Evolutionary conservation across 2,113 vertebrate species (phyloP).

Genomic region (Lampris incognitus): DNA sequence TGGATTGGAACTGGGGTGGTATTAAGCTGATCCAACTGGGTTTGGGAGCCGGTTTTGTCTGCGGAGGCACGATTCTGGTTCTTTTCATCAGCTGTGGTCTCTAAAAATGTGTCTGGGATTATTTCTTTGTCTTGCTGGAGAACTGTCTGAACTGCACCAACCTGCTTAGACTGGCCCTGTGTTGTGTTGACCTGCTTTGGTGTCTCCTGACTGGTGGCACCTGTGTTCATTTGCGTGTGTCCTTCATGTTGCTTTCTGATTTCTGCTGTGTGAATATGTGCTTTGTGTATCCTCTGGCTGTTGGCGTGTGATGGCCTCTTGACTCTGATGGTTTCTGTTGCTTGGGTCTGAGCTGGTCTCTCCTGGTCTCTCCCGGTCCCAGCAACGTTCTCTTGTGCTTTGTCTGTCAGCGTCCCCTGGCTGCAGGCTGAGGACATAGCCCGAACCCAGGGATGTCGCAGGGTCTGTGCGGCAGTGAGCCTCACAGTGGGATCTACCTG

Average conservation of each 20-base stretch:
- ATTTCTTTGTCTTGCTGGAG: constrained; percentile 11
- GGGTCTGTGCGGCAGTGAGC: constrained; percentile 88
- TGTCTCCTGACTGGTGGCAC: constrained; percentile 15
- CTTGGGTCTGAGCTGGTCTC: constrained; percentile 20
- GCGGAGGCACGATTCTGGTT: constrained; percentile 18
- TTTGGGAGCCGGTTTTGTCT: background rate
- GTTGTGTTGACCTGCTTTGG: constrained; percentile 11
- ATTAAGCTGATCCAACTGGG: background rate
- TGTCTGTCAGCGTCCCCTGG: constrained; percentile 77
- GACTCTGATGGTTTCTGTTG: constrained; percentile 26
- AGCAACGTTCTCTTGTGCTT: constrained; percentile 14
- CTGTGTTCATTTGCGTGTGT: constrained; percentile 12
- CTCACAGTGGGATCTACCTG: constrained; percentile 88
- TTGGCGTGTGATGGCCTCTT: constrained; percentile 6
- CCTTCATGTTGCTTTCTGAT: constrained; percentile 10
- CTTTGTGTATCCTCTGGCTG: constrained; percentile 7
- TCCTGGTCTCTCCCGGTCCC: constrained; percentile 29
- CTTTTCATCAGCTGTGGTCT: constrained; percentile 29
- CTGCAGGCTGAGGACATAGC: constrained; percentile 74
- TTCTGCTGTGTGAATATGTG: constrained; percentile 9
- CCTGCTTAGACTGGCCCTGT: constrained; percentile 23
- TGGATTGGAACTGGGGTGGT: constrained; percentile 3
- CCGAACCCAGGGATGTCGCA: constrained; percentile 91
- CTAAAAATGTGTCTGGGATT: background rate
- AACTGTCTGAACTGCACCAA: constrained; percentile 5